Evolutionary conservation across 2,113 vertebrate species (phyloP).

Genomic region (Spermophilus dauricus): DNA sequence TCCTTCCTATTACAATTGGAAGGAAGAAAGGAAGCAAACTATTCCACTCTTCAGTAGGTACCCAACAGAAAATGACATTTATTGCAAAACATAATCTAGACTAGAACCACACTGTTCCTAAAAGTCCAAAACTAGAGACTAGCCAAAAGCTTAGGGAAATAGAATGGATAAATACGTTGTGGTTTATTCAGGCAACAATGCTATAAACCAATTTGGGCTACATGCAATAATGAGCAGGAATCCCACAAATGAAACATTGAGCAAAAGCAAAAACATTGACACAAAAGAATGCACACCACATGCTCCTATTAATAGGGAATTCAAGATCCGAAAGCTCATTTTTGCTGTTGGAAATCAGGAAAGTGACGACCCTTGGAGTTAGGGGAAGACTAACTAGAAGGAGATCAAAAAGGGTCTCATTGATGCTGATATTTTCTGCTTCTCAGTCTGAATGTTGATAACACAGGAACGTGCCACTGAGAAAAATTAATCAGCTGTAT

Average conservation of each 20-base stretch:
- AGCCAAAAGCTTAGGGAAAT: neutral
- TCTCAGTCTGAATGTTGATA: neutral
- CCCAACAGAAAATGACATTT: neutral
- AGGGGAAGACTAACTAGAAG: neutral
- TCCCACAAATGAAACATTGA: neutral
- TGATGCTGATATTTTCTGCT: neutral
- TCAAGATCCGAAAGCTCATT: neutral
- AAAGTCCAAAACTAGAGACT: neutral
- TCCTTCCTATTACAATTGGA: neutral
- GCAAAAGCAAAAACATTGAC: neutral
- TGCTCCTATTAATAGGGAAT: neutral
- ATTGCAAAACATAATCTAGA: neutral
- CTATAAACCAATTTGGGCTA: neutral
- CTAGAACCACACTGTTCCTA: neutral
- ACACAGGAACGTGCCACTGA: neutral
- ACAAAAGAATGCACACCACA: neutral
- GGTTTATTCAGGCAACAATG: neutral
- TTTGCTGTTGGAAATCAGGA: neutral
- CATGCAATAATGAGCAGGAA: neutral
- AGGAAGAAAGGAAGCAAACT: neutral
- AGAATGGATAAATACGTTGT: neutral
- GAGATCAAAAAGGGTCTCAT: neutral
- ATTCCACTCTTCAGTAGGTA: neutral
- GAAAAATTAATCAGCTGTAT: neutral
- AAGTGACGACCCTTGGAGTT: too few relatives aligned